Base-by-base conservation (phyloP, 2,888 invertebrate genomes). In the Dryococelus australis region DNA sequence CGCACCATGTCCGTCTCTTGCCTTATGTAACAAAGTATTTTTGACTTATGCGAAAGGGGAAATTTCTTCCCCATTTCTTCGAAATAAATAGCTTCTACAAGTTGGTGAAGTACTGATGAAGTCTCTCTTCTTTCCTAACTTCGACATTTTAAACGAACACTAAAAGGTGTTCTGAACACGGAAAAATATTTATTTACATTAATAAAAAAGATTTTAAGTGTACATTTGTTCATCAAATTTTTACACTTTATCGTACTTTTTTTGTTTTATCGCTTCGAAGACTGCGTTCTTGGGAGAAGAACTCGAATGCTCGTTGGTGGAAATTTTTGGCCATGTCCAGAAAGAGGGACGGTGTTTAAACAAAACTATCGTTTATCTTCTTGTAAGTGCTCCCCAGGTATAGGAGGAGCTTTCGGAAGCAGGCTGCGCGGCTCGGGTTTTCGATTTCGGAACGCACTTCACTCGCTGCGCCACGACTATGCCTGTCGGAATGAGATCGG, bases 401-500 rank as follows among this genome's bases (percentile, higher is more conserved):
- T 8, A 16, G n/a, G 8, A 65, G 65, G 20, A n/a, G 65, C n/a
- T 65, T 16, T 65, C 2, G 65, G 65, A 47, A 6, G 47, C 47
- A 47, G 47, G 12, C 47, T 1, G 16, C n/a, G 47, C 47, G 47
- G 16, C 8, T 0, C 0, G 47, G 47, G 16, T 10, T 3, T 8
- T 65, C 1, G 6, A 20, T 65, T 65, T 65, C 65, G 65, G 65
- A 65, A n/a, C 65, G 20, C 65, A 65, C 12, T 6, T 24, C 8
- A 16, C 47, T 20, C 65, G 6, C 65, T 12, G 51, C 51, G 35
- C 8, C 51, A 6, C 51, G 51, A 51, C 51, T 65, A 65, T n/a
- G 65, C 65, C 43, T 83, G 83, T 83, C 53, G 43, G 35, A 78
- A 85, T 87, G 87, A 87, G 87, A 87, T 87, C 87, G 85, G 26